Percentiles rank a stretch among this genome's conserved stretches.
phyloP scores from a whole-genome alignment of 2,888 invertebrate genomes.

The Papilio protenor region DNA sequence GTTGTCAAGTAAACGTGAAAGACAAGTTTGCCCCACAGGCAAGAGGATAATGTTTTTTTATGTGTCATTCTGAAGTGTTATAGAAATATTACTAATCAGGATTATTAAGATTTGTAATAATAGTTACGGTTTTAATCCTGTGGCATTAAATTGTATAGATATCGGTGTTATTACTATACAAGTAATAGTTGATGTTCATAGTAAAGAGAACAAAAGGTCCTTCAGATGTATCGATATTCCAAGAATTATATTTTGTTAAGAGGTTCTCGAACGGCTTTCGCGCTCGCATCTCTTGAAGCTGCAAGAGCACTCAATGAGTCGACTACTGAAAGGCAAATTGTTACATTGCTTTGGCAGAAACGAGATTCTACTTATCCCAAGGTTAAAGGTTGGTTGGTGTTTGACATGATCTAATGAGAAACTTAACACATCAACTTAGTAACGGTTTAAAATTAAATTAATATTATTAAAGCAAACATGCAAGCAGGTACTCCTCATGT shows the following conservation, averaged over 20 bases:
- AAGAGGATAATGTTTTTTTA: too few relatives aligned
- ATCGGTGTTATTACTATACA: not conserved
- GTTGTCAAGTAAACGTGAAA: too few relatives aligned
- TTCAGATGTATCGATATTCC: slow-evolving; percentile 65
- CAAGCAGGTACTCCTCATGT: not conserved
- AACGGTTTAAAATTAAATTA: not conserved
- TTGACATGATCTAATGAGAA: not conserved
- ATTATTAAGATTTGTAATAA: too few relatives aligned
- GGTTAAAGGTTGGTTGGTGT: not conserved
- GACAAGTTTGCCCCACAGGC: too few relatives aligned
- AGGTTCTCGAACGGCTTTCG: slow-evolving; percentile 60
- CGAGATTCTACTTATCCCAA: slow-evolving; percentile 31
- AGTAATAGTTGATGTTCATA: slow-evolving; percentile 45
- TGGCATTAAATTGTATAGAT: not conserved
- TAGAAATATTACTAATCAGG: too few relatives aligned
- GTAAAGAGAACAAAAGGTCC: slow-evolving; percentile 50
- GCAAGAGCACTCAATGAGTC: slow-evolving; percentile 64
- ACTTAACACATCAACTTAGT: not conserved
- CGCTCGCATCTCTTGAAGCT: slow-evolving; percentile 61
- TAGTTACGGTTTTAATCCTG: not conserved
- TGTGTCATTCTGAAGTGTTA: too few relatives aligned
- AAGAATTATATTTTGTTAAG: slow-evolving; percentile 47
- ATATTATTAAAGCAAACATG: not conserved
- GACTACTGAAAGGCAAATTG: slow-evolving; percentile 61
- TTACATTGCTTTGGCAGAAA: slow-evolving; percentile 71